Percentiles rank a stretch among this genome's conserved stretches.
phyloP scores from a whole-genome alignment of 2,888 invertebrate genomes.

The Ectobius pallidus region DNA sequence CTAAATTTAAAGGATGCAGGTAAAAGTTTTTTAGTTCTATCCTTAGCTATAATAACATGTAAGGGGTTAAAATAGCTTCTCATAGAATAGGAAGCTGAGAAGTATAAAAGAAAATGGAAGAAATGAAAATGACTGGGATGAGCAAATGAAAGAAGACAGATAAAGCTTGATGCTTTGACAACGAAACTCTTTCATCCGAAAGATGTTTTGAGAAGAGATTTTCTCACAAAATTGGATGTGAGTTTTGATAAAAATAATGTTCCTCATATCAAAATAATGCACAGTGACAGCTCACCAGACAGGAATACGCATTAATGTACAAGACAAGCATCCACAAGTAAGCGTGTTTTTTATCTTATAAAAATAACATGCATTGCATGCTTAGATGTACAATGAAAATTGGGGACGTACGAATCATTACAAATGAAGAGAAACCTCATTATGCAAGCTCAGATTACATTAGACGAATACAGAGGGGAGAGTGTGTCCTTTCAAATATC shows the following conservation, averaged over 20 bases:
- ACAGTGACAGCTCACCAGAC: background rate
- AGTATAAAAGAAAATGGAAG: background rate
- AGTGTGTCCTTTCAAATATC: too few species aligned
- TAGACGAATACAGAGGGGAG: too few species aligned
- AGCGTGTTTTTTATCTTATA: too few species aligned
- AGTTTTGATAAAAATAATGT: background rate
- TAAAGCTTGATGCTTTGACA: conserved; percentile 2
- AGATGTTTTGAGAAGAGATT: background rate
- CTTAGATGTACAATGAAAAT: too few species aligned
- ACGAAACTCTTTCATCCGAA: background rate
- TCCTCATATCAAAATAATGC: background rate
- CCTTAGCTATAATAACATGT: background rate
- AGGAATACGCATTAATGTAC: too few species aligned
- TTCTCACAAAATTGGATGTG: background rate
- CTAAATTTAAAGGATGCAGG: background rate
- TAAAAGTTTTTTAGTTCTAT: background rate
- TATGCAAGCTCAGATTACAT: too few species aligned
- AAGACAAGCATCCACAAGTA: too few species aligned
- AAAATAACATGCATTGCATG: too few species aligned
- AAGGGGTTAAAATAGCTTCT: background rate
- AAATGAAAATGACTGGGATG: background rate
- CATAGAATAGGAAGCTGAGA: too few species aligned
- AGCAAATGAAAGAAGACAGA: background rate
- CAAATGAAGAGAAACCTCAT: too few species aligned
- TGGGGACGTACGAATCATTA: too few species aligned